Evolutionary conservation across 2,113 vertebrate species (phyloP).

Genomic region (Melanerpes aurifrons): DNA sequence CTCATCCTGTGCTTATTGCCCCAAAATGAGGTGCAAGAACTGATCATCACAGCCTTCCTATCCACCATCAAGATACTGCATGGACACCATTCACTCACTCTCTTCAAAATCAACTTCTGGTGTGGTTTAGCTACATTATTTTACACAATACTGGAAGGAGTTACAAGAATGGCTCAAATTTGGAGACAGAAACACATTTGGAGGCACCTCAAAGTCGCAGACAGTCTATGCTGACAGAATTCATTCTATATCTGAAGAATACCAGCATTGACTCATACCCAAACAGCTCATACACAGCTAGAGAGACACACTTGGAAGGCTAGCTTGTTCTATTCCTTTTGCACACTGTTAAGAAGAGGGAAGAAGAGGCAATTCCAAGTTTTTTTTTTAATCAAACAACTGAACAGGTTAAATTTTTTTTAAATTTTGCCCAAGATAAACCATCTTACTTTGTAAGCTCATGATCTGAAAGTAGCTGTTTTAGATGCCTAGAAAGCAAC

Average conservation of each 20-base stretch:
- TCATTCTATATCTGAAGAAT: not conserved
- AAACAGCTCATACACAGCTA: not conserved
- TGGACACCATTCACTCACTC: not conserved
- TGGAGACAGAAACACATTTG: not conserved
- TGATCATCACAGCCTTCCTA: not conserved
- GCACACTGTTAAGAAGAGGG: not conserved
- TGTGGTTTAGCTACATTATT: not conserved
- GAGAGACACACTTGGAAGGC: not conserved
- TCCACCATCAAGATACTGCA: not conserved
- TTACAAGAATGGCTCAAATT: not conserved
- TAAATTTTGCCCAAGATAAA: not conserved
- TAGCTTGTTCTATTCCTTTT: not conserved
- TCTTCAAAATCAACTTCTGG: not conserved
- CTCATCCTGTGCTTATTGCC: not conserved
- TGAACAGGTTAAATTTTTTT: not conserved
- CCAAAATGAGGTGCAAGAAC: not conserved
- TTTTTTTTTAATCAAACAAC: not conserved
- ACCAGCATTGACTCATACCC: not conserved
- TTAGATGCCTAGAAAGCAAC: constrained; percentile 94
- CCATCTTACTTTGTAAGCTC: constrained; percentile 93
- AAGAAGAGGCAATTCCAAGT: not conserved
- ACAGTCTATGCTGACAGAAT: not conserved
- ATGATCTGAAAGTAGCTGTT: constrained; percentile 94
- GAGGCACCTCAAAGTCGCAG: not conserved
- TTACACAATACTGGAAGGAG: not conserved